Conservation (phyloP, 35 echinoderm and acorn worm species). For the Apostichopus parvimensis region DNA sequence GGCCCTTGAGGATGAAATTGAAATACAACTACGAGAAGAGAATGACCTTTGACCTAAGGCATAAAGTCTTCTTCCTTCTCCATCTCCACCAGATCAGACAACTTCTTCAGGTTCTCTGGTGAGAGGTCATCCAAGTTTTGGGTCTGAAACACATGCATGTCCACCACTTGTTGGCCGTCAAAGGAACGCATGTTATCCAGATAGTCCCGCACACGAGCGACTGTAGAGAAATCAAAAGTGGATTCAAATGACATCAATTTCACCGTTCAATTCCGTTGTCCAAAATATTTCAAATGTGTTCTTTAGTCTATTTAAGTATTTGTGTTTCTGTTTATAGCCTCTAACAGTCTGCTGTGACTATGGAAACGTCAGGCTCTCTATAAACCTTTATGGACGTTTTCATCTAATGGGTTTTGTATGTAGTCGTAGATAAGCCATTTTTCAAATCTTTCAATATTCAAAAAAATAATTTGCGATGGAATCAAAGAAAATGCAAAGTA, state of each 20-base stretch:
- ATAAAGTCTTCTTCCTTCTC: background rate
- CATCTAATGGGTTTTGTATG: no score
- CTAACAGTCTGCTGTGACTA: no score
- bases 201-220: background rate
- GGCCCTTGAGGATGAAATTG: background rate
- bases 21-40: background rate
- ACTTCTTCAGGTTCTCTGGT: background rate
- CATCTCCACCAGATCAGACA: background rate
- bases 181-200: background rate
- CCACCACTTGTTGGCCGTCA: conserved; percentile 4
- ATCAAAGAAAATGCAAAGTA: no score
- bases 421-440: no score
- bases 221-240: background rate
- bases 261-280: background rate
- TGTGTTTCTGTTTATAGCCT: no score
- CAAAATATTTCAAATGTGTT: background rate
- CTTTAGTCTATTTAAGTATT: no score
- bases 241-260: background rate
- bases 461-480: no score
- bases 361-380: no score
- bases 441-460: no score
- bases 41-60: conserved; percentile 3
- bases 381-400: no score
- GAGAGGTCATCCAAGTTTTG: conserved; percentile 17
- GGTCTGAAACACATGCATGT: conserved; percentile 28